Base-by-base conservation (phyloP, 2,113 vertebrate genomes). In the Phainopepla nitens region DNA sequence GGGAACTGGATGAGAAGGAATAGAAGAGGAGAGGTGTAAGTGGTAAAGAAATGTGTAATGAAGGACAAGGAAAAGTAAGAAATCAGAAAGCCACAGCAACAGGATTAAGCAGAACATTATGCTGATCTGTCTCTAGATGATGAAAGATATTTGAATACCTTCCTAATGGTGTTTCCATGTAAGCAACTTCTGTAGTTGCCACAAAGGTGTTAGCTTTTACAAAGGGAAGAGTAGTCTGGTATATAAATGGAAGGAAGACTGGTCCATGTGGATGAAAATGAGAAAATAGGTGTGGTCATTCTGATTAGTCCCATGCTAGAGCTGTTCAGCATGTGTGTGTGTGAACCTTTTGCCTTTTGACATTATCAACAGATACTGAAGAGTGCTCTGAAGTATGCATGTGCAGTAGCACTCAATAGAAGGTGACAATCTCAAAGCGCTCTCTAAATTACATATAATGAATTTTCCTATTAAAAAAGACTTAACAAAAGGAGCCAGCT, bases 401-500 rank as follows among this genome's bases (percentile, higher is more conserved):
- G 54, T 88, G 47, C 71, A 47, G 20, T 86, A 78, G 51, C 47
- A 33, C n/a, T 89, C 65, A 54, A 4, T 58, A 78, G 61, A 87
- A 91, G 78, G 51, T 78, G 88, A 76, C 76, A 92, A 31, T 88
- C 68, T 90, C 60, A 84, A 78, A 89, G 44, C 78, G 56, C 61
- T 93, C 75, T 14, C 64, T 93, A 87, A 87, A 91, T 91, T 76
- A 58, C 73, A 28, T 82, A 84, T 85, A 87, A 95, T 95, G 84
- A 89, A 90, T 82, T 95, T 95, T 88, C 61, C 65, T 94, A 82
- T 94, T 94, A 79, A 91, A 82, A 94, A 94, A 87, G 69, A 53
- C 61, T 89, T 95, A 90, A 96, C 92, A 96, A 95, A 95, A 92
- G 88, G 72, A 94, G 88, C 93, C 96, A 96, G 90, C 80, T 95